Conservation (phyloP, 2,888 invertebrate genomes). For the Philopedon plagiatum region DNA sequence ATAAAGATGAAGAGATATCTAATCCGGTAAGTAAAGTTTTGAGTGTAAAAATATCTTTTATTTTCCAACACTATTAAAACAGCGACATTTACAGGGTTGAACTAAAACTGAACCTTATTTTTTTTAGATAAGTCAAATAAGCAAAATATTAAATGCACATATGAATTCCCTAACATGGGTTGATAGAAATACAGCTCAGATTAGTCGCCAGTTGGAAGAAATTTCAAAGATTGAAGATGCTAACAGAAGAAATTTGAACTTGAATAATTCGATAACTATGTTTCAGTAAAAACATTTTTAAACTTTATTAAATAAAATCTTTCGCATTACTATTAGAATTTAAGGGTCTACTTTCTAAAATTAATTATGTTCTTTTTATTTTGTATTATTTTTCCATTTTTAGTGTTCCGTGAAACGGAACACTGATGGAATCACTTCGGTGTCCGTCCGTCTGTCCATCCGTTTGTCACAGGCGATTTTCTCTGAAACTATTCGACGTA, state of each 20-base stretch:
- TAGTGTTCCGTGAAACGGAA: too few species aligned
- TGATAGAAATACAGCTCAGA: conserved; percentile 85
- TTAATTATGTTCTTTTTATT: neutral
- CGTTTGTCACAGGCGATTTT: too few species aligned
- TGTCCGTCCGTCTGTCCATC: too few species aligned
- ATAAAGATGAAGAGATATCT: conserved; percentile 84
- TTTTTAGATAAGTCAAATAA: conserved; percentile 88
- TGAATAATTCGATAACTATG: conserved; percentile 54
- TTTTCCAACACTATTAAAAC: neutral
- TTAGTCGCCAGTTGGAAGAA: conserved; percentile 85
- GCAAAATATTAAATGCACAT: conserved; percentile 94
- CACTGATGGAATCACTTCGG: too few species aligned
- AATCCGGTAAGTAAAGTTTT: conserved; percentile 84
- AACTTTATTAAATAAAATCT: neutral
- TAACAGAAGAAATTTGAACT: conserved; percentile 75
- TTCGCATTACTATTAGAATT: neutral
- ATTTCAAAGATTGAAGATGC: conserved; percentile 85
- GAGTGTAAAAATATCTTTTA: too few species aligned
- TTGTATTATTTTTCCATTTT: neutral
- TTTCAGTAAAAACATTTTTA: conserved; percentile 7
- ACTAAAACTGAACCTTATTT: conserved; percentile 46
- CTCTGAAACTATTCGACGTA: too few species aligned
- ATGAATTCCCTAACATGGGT: conserved; percentile 97
- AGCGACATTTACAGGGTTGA: neutral
- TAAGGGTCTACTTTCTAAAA: neutral